Base-by-base conservation (phyloP, 2,113 vertebrate genomes). In the Thunnus maccoyii region DNA sequence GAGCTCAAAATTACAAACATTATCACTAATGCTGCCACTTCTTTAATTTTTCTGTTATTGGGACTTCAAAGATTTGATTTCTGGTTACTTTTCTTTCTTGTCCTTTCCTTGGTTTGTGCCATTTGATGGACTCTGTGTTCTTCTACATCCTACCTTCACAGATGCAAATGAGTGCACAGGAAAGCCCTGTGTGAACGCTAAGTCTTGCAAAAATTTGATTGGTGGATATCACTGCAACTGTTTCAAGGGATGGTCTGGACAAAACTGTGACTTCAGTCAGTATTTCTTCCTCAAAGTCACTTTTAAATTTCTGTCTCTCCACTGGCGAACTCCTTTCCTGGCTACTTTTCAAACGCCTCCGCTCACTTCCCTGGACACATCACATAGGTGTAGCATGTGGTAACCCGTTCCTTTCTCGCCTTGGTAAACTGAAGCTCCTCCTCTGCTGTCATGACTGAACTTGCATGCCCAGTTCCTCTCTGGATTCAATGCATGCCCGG, bases 121-220 rank as follows among this genome's bases (percentile, higher is more conserved):
- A 89, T 88, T 80, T 92, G 66, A 90, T 27, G 79, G 72, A 82
- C 76, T 92, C 81, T 88, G 89, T 94, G 91, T 94, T 76, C 76
- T 88, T 93, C 91, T 95, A 67, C 88, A 83, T 94, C 94, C 95
- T 94, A 68, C 88, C 82, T 97, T 95, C 94, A 95, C 98, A 99
- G 98, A 99, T 97, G 96, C 96, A 93, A 98, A 99, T 97, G 98
- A 99, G 92, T 99, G 98, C 93, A 94, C 95, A 87, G 95, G 94
- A 93, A 96, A 95, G 86, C 98, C 97, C 93, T 99, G 98, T 92
- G 93, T 95, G 95, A 97, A 99, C 86, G 97, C 98, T 97, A 90
- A 95, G 86, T 96, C 96, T 96, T 99, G 98, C 98, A 99, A 98
- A 99, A 99, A 99, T 96, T 95, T 99, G 96, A 98, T 99, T 97